Base-by-base conservation (phyloP, 1,140 invertebrate genomes). In the Diabrotica undecimpunctata region DNA sequence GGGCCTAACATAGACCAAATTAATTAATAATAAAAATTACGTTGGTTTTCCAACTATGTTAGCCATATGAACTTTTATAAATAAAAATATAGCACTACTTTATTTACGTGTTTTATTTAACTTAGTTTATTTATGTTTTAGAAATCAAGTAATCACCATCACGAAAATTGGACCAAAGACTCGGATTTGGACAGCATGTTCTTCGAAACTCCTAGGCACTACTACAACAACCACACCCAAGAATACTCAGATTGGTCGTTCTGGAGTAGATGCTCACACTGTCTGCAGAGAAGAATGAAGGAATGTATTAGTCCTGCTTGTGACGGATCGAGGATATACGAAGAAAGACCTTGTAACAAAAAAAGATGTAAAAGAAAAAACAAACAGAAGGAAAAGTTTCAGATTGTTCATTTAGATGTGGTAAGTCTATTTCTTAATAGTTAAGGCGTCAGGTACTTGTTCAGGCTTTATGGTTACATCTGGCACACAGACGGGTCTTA, bases 281-380 rank as follows among this genome's bases (percentile, higher is more conserved):
- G 75, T 62, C 8, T 72, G 5, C 75, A 77, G 56, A 67, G 69
- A 60, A 68, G 75, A 52, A 75, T 75, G 68, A 77, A 74, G 54
- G 70, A 64, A 11, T 77, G 75, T 41, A 59, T 74, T 6, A 65
- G 57, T 52, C 54, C 61, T 2, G 67, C 64, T 55, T 77, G 76
- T 56, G 58, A 70, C 12, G 65, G 66, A 36, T 74, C 69, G 0
- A 67, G 67, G 39, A 64, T 75, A 58, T 74, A 73, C 50, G 74
- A 77, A 66, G 75, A 75, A 51, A 67, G 68, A 54, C 69, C 67
- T 12, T 77, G 76, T 52, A 61, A 67, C 8, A 74, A 70, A 56
- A 73, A 71, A 62, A 59, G 72, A 55, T 77, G 76, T 51, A 67
- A 60, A 41, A 65, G 76, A 50, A 76, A 74, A 71, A 55, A 9